A percentile compares a stretch with the other conserved stretches of the same genome.
Evolutionary conservation across 1,140 invertebrate species (phyloP).

Genomic region (Drosophila prosaltans): DNA sequence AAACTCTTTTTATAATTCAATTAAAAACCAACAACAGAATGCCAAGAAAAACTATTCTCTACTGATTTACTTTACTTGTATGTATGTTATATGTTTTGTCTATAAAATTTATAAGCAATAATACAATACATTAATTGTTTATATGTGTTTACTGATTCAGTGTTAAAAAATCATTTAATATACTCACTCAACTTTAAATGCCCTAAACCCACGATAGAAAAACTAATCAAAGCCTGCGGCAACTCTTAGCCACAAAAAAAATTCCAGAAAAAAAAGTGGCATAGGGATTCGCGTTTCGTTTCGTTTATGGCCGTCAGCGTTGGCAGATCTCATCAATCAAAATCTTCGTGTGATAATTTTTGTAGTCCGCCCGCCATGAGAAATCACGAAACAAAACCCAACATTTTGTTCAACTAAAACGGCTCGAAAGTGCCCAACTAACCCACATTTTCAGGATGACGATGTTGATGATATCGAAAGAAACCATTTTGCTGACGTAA

Average conservation of each 20-base stretch:
- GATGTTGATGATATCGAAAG: constrained; percentile 23
- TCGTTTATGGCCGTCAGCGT: constrained; percentile 36
- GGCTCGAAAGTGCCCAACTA: constrained; percentile 50
- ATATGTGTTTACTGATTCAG: background rate
- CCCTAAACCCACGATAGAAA: constrained; percentile 24
- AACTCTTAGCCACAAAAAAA: constrained; percentile 45
- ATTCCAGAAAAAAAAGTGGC: background rate
- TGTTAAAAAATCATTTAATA: background rate
- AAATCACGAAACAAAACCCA: constrained; percentile 58
- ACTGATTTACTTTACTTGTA: too few relatives aligned
- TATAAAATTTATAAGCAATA: background rate
- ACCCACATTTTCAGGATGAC: constrained; percentile 65
- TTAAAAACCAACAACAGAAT: too few relatives aligned
- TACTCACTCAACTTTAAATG: constrained; percentile 10
- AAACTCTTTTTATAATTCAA: too few relatives aligned
- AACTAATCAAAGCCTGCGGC: constrained; percentile 68
- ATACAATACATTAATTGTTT: background rate
- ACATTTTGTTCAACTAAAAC: constrained; percentile 63
- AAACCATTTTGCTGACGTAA: constrained; percentile 48
- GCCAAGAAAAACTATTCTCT: too few relatives aligned
- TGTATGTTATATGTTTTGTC: too few relatives aligned
- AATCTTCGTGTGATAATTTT: constrained; percentile 75
- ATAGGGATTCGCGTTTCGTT: constrained; percentile 14
- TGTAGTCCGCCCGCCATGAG: constrained; percentile 64
- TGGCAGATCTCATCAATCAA: constrained; percentile 74